Base-by-base conservation (phyloP, 2,888 invertebrate species). In the Metopia argyrocephala region DNA sequence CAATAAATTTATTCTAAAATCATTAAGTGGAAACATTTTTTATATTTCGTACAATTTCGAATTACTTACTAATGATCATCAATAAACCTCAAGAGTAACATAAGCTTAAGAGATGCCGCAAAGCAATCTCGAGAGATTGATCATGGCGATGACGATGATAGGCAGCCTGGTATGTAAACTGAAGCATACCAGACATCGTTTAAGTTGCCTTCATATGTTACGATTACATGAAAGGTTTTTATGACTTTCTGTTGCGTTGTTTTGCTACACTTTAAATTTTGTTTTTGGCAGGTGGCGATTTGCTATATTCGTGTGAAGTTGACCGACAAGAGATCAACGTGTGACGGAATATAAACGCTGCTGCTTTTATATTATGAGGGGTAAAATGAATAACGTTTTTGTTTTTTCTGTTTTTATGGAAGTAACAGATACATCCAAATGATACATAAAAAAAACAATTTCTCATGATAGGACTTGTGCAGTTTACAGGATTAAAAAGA, bases 211-310 rank as follows among this genome's bases (percentile, higher is more conserved):
- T n/a, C n/a, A 20, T 27, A 27, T 46, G 45, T 21, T n/a, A n/a
- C n/a, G n/a, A n/a, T n/a, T 38, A 15, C 38, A 12, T 5, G 25
- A 38, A 21, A 31, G 46, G 45, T 28, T 74, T 61, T 70, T 74
- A 70, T 76, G 59, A 79, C n/a, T 66, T 74, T 45, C 12, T 45
- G 25, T 66, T 59, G 46, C n/a, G 57, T 31, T 52, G 50, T 61
- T 59, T 27, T 65, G 5, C 45, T 12, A 25, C 25, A 28, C 12
- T 64, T n/a, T 20, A 12, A 12, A 20, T 59, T 21, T 61, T 20
- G 31, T 46, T 62, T 80, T 70, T 79, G 81, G 79, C 85, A 85
- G 85, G 83, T 85, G 84, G 82, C 83, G 82, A 82, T 80, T 83
- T 84, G 83, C 80, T 74, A 83, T 80, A 73, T 83, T 82, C 78